Base-by-base conservation (phyloP, 2,888 invertebrate genomes). In the Amaurobius ferox region DNA sequence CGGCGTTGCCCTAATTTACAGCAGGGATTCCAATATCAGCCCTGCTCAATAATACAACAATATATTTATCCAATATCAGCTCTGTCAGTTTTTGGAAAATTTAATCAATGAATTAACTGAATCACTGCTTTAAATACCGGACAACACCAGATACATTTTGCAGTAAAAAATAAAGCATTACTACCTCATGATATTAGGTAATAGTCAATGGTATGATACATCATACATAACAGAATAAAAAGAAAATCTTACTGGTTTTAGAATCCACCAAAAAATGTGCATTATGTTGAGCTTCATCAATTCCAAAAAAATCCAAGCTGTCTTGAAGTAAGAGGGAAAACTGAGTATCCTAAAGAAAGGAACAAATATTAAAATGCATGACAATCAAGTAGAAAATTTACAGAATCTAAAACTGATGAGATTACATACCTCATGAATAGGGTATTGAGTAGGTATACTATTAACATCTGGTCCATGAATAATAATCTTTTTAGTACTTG, bases 401-500 rank as follows among this genome's bases (percentile, higher is more conserved):
- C 13, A 16, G 44, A 16, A 44, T 16, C n/a, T 7, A 44, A 44
- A 11, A 44, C 16, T 9, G 9, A 5, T n/a, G 9, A 16, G 16
- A 44, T 44, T 55, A 44, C 6, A 28, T 79, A 86, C 88, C 73
- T 93, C 93, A 88, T 98, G 98, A 2, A 99, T 97, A 0, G 98
- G 98, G 92, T 99, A 98, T 91, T 99, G 98, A 0, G 98, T 97
- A 0, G 99, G 99, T 90, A 99, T 99, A 80, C 97, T 97, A 71
- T 96, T 97, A 89, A 96, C 95, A 90, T 97, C 97, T 72, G 96
- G 96, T 0, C 98, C 98, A 91, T 99, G 98, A 0, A 99, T 98
- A 80, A 99, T 95, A 88, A 99, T 98, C 92, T 99, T 99, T 92
- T 99, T 99, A 0, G 99, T 98, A 0, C 98, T 98, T 0, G 99